phyloP scores from a whole-genome alignment of 1,140 invertebrate genomes.

The Euborellia annulipes region DNA sequence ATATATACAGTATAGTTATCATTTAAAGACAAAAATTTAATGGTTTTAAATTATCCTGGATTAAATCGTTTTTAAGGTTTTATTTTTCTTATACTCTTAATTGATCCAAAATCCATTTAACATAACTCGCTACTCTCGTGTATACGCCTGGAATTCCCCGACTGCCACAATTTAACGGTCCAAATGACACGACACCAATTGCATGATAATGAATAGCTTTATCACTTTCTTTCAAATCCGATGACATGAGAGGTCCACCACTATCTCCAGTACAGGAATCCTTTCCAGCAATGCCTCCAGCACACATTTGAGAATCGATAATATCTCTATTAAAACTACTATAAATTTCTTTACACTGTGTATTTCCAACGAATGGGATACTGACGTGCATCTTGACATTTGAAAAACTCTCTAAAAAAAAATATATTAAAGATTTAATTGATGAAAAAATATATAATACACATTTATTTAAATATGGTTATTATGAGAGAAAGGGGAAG shows the following conservation, averaged over 20 bases:
- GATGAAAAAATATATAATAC: too few species aligned
- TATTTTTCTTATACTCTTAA: too few species aligned
- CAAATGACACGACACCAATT: constrained; percentile 55
- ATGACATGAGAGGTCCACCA: constrained; percentile 54
- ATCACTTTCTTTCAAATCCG: constrained; percentile 20
- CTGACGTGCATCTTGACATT: constrained; percentile 40
- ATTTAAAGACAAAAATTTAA: too few species aligned
- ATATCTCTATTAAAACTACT: constrained; percentile 22
- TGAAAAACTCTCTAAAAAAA: too few species aligned
- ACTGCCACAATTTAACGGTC: constrained; percentile 42
- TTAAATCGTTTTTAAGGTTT: too few species aligned
- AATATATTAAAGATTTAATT: too few species aligned
- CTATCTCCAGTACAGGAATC: constrained; percentile 59
- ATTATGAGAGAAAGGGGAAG: too few species aligned
- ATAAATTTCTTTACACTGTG: constrained; percentile 30
- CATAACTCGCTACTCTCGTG: constrained; percentile 29
- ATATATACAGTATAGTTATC: too few species aligned
- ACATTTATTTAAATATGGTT: too few species aligned
- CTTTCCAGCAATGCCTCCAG: constrained; percentile 35
- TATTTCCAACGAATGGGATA: constrained; percentile 28
- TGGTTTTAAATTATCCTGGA: too few species aligned
- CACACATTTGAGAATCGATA: constrained; percentile 37
- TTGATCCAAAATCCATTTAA: constrained; percentile 27
- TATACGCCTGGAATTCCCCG: constrained; percentile 38
- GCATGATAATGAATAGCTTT: constrained; percentile 22